Percentiles rank a stretch among this genome's conserved stretches.
These are phyloP conservation scores for Listronotus oregonensis DNA, from an alignment of 1,140 invertebrate species.

Conservation along the genomic window DNA sequence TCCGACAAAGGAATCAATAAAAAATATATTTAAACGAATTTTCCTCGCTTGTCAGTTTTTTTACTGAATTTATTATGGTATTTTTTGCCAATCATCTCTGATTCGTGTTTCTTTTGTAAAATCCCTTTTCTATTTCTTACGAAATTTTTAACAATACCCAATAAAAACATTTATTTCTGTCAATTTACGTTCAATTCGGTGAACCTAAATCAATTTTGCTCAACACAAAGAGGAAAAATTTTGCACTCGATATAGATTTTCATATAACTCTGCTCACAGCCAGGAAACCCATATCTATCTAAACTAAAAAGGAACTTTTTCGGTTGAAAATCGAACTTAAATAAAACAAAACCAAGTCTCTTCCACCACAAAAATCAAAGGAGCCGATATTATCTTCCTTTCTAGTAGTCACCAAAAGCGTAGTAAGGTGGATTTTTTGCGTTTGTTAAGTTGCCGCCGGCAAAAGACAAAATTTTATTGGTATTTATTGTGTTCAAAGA, in stretches of 20 bases:
- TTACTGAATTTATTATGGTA: too few relatives aligned
- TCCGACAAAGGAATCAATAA: too few relatives aligned
- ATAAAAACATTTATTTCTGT: slow-evolving; percentile 29
- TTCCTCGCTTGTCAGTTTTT: too few relatives aligned
- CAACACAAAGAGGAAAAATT: slow-evolving; percentile 26
- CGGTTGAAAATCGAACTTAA: slow-evolving; percentile 27
- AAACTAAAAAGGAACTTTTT: slow-evolving; percentile 27
- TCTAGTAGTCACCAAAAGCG: slow-evolving; percentile 4
- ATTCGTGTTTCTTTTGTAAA: not conserved
- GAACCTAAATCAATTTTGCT: slow-evolving; percentile 31
- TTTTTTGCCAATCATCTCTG: slow-evolving; percentile 2
- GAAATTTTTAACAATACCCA: slow-evolving; percentile 10
- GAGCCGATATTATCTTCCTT: slow-evolving; percentile 18
- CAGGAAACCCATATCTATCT: slow-evolving; percentile 23
- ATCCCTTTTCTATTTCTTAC: slow-evolving; percentile 1
- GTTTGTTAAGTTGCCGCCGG: too few relatives aligned
- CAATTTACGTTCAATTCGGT: slow-evolving; percentile 29
- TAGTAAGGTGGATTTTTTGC: too few relatives aligned
- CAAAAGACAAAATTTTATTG: too few relatives aligned
- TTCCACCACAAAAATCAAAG: slow-evolving; percentile 30
- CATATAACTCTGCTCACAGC: slow-evolving; percentile 15
- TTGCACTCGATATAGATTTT: slow-evolving; percentile 33
- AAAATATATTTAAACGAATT: too few relatives aligned
- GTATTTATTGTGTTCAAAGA: too few relatives aligned
- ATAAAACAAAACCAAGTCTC: slow-evolving; percentile 28